Evolutionary conservation across 2,113 vertebrate genomes (phyloP).

Genomic region (Thalassoma bifasciatum): DNA sequence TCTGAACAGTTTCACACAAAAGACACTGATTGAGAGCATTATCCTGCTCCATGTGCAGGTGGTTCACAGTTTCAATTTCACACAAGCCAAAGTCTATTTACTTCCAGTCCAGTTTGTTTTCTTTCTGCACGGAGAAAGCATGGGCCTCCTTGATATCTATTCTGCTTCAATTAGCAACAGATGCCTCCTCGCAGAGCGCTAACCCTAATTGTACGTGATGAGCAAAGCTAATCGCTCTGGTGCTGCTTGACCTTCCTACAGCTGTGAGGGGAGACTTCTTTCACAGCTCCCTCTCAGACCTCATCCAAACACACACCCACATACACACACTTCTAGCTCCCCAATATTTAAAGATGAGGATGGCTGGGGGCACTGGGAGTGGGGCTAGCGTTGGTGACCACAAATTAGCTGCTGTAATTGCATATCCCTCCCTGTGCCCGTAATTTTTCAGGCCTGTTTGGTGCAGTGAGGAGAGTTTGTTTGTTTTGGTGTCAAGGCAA

Average conservation of each 20-base stretch:
- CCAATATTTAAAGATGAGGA: conserved; percentile 68
- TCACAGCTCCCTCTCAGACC: conserved; percentile 51
- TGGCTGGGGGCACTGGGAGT: conserved; percentile 53
- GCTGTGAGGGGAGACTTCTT: conserved; percentile 71
- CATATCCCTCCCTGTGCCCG: conserved; percentile 71
- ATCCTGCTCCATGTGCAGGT: conserved; percentile 72
- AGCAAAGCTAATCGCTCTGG: conserved; percentile 79
- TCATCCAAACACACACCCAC: conserved; percentile 42
- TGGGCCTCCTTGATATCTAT: conserved; percentile 74
- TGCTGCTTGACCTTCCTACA: conserved; percentile 75
- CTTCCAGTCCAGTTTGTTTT: conserved; percentile 68
- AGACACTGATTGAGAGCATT: conserved; percentile 51
- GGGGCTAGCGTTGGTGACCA: conserved; percentile 68
- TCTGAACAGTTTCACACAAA: conserved; percentile 52
- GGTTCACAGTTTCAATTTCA: conserved; percentile 80
- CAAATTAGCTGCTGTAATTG: conserved; percentile 84
- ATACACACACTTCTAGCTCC: conserved; percentile 37
- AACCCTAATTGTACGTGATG: conserved; percentile 83
- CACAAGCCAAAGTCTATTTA: conserved; percentile 82
- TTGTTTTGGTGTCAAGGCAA: conserved; percentile 85
- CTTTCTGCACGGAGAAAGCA: conserved; percentile 42
- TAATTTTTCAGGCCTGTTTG: conserved; percentile 80
- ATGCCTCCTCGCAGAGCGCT: conserved; percentile 74
- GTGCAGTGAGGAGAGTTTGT: conserved; percentile 78
- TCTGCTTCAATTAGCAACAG: conserved; percentile 82